Evolutionary conservation across 2,113 vertebrate genomes (phyloP), one percentile per base, ranked within the genome.

Genomic region (Clupea harengus): DNA sequence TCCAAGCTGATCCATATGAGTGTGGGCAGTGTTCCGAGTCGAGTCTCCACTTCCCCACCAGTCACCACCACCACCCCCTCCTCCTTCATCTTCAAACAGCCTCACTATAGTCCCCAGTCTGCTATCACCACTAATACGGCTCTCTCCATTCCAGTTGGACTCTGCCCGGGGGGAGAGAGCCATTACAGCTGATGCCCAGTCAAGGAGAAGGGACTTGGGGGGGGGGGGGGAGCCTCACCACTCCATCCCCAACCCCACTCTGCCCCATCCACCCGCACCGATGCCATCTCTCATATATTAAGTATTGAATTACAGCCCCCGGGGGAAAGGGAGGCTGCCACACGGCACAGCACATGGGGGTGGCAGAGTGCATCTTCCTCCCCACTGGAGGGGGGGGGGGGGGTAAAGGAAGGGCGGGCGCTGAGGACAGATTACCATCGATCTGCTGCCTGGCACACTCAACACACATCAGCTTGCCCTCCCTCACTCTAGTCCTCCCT

Each of bases 391-490:
- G 90, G 72, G 83, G 44, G 88, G 85, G 88, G 90, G 82, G 85
- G 91, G 84, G n/a, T n/a, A n/a, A n/a, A n/a, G 84, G 47, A 87
- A 89, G 86, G 90, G 88, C 44, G 89, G 89, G 89, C 86, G 92
- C 88, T 87, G 91, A 92, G 91, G 92, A 94, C 92, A 91, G 92
- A 89, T 86, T 87, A 88, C 82, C 92, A 94, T 94, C 91, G 93
- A 94, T 93, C 94, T 89, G 89, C 91, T 91, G 93, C 89, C 91
- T 93, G 91, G 89, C 89, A 90, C 88, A 85, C 91, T 78, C 72
- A 13, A 15, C 10, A 32, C 28, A 15, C 72, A 78, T 32, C 72
- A 32, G 25, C 17, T 39, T 78, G 72, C 72, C 72, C 72, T 78
- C 72, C 72, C 72, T 78, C 28, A 28, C 64, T 39, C 72, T 75